Percentiles rank a stretch among this genome's conserved stretches.
Evolutionary conservation across 2,113 vertebrate species (phyloP).

Genomic region (Ciconia stormi): DNA sequence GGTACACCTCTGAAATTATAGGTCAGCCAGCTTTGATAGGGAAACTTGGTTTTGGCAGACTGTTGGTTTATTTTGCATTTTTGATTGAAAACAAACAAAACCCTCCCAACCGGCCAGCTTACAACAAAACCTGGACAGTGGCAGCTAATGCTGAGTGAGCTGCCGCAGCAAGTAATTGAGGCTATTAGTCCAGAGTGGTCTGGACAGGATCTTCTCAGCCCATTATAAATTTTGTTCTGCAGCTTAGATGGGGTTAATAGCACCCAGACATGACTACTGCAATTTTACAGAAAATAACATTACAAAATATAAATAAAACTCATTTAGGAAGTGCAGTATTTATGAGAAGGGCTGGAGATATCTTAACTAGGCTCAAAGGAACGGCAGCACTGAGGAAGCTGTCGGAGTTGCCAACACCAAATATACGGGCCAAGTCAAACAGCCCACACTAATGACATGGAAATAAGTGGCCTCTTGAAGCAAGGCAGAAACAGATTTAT

Average conservation of each 20-base stretch:
- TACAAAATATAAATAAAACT: constrained; percentile 3
- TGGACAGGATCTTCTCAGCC: not conserved
- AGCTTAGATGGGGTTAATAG: constrained; percentile 8
- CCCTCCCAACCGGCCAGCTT: not conserved
- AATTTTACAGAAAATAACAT: constrained; percentile 15
- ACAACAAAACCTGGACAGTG: not conserved
- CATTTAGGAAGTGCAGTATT: constrained; percentile 47
- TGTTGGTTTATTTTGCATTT: not conserved
- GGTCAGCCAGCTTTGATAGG: not conserved
- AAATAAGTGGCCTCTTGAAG: constrained; percentile 30
- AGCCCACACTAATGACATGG: not conserved
- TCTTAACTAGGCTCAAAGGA: not conserved
- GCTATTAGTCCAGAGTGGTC: not conserved
- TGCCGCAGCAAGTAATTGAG: not conserved
- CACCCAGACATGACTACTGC: constrained; percentile 2
- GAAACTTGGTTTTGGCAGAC: not conserved
- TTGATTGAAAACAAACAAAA: not conserved
- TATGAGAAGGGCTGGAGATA: constrained; percentile 7
- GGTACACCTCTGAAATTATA: not conserved
- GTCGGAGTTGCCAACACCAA: not conserved
- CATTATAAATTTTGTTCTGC: not conserved
- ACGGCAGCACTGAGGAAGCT: not conserved
- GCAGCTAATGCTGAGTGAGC: not conserved
- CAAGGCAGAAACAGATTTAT: not conserved
- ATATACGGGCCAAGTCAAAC: not conserved